Evolutionary conservation across 2,113 vertebrate genomes (phyloP).

Genomic region (Platysternon megacephalum): DNA sequence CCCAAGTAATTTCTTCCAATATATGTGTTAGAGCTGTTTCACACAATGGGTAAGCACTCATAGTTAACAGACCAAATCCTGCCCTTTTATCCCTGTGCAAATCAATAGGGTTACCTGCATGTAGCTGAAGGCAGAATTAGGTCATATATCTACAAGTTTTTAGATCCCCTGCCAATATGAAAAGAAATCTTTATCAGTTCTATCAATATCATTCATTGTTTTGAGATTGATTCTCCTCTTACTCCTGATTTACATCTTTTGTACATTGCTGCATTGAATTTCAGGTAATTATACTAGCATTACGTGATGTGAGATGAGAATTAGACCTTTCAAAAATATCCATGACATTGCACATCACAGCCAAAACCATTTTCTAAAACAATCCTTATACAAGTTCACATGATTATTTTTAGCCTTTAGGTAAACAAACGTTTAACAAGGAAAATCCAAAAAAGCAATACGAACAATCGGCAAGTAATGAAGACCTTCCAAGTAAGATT

Average conservation of each 20-base stretch:
- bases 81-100: slow-evolving; percentile 14
- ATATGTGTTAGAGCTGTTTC: background rate
- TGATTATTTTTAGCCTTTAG: fast-evolving
- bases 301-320: background rate
- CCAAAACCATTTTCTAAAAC: background rate
- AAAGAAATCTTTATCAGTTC: background rate
- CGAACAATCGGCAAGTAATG: background rate
- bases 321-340: background rate
- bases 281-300: background rate
- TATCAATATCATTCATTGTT: background rate
- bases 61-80: background rate
- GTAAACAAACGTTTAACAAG: background rate
- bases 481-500: background rate
- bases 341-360: background rate
- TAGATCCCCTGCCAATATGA: background rate
- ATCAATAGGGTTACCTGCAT: background rate
- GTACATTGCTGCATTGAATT: background rate
- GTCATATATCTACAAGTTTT: background rate
- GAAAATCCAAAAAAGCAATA: background rate
- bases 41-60: background rate
- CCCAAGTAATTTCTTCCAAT: background rate
- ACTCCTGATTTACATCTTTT: background rate
- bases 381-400: background rate
- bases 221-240: background rate
- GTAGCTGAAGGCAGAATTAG: background rate